phyloP scores from a whole-genome alignment of 2,888 invertebrate species.

The Drosophila robusta region DNA sequence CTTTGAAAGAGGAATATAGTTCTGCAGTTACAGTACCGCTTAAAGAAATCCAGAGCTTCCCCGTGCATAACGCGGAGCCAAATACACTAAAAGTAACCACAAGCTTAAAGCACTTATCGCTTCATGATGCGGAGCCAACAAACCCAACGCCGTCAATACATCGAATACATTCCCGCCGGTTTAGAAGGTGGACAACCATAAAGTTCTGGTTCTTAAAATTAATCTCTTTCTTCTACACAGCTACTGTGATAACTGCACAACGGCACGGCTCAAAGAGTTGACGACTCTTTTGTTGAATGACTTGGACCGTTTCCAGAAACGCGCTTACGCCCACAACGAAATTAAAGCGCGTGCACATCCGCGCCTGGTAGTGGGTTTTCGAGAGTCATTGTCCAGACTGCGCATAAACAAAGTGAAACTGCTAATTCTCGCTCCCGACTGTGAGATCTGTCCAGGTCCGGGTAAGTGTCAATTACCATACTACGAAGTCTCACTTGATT shows the following conservation, averaged over 20 bases:
- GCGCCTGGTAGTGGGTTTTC: constrained; percentile 88
- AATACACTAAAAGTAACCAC: constrained; percentile 3
- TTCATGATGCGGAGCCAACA: neutral
- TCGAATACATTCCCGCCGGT: constrained; percentile 74
- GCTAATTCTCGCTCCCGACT: constrained; percentile 88
- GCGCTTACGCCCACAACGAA: constrained; percentile 87
- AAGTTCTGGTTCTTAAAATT: constrained; percentile 4
- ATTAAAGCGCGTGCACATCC: constrained; percentile 87
- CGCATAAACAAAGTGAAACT: constrained; percentile 87
- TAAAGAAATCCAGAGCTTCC: neutral
- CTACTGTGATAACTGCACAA: constrained; percentile 88
- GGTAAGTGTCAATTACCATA: constrained; percentile 44
- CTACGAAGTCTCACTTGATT: neutral
- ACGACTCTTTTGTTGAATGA: constrained; percentile 86
- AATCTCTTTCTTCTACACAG: constrained; percentile 58
- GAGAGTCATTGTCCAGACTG: constrained; percentile 87
- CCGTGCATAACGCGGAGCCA: neutral
- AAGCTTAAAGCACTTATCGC: neutral
- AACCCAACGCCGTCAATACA: neutral
- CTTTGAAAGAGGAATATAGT: neutral
- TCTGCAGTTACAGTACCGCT: neutral
- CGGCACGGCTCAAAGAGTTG: constrained; percentile 86
- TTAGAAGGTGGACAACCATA: constrained; percentile 69
- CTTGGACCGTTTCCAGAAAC: constrained; percentile 88
- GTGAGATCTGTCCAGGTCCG: constrained; percentile 85